phyloP scores from a whole-genome alignment of 2,888 invertebrate genomes.

The Acrobasis suavella region DNA sequence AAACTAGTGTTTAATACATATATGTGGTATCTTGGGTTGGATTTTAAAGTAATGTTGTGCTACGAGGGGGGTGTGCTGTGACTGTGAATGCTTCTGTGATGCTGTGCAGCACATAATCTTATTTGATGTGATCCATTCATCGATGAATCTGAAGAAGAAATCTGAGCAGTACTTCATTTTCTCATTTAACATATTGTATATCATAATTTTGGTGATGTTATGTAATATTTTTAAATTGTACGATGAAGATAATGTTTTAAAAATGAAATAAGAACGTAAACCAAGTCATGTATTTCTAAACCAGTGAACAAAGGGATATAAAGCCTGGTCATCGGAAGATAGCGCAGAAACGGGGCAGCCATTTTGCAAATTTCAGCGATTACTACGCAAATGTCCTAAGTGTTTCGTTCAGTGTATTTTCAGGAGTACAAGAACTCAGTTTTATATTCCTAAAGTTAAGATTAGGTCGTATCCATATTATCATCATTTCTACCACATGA shows the following conservation, averaged over 20 bases:
- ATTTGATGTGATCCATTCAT: too few relatives aligned
- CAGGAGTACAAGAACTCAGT: not conserved
- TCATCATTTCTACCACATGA: too few relatives aligned
- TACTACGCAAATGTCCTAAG: constrained; percentile 5
- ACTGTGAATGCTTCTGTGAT: not conserved
- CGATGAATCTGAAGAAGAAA: too few relatives aligned
- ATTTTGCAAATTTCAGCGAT: constrained; percentile 31
- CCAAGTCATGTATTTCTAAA: constrained; percentile 33
- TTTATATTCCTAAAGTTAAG: too few relatives aligned
- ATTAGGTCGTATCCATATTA: too few relatives aligned
- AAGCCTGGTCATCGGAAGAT: constrained; percentile 4
- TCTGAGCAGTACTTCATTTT: too few relatives aligned
- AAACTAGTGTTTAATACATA: not conserved
- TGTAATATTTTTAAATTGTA: not conserved
- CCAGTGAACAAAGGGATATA: constrained; percentile 34
- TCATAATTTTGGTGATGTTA: not conserved
- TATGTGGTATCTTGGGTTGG: not conserved
- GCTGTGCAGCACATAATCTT: too few relatives aligned
- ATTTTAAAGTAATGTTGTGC: not conserved
- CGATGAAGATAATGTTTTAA: not conserved
- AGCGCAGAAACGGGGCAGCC: not conserved
- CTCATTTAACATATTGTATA: too few relatives aligned
- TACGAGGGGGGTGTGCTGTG: not conserved
- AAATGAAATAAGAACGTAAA: not conserved
- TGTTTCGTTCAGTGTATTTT: not conserved